A percentile compares a stretch with the other conserved stretches of the same genome.
phyloP scores from a whole-genome alignment of 2,113 vertebrate genomes.

The Tragelaphus scriptus region DNA sequence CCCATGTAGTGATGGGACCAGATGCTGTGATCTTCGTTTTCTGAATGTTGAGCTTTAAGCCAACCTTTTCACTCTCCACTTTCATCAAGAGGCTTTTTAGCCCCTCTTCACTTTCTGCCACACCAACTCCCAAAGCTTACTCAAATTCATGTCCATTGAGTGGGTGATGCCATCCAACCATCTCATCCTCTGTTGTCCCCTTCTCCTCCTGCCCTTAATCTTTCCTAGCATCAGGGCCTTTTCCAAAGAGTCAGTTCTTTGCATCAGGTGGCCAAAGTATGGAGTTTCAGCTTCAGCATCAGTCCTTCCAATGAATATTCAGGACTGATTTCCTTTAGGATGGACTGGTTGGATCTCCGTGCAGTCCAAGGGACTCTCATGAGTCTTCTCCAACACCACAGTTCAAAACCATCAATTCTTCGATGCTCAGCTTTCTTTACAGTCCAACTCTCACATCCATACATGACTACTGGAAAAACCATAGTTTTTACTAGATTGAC shows the following conservation, averaged over 20 bases:
- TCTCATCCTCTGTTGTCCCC: background rate
- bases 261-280: background rate
- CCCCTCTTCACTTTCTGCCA: background rate
- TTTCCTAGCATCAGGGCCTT: background rate
- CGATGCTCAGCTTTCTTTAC: accelerated
- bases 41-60: background rate
- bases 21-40: no score
- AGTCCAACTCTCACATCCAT: background rate
- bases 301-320: background rate
- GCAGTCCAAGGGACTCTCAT: background rate
- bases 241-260: background rate
- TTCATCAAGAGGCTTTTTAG: no score
- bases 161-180: background rate
- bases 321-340: background rate
- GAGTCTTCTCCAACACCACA: background rate
- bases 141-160: background rate
- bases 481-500: background rate
- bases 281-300: background rate
- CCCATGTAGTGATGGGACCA: no score
- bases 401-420: background rate
- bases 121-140: background rate
- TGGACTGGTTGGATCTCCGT: background rate
- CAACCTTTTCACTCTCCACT: no score
- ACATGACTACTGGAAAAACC: background rate
- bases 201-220: background rate